Conservation (phyloP, 2,888 invertebrate species). For the Vanessa cardui region DNA sequence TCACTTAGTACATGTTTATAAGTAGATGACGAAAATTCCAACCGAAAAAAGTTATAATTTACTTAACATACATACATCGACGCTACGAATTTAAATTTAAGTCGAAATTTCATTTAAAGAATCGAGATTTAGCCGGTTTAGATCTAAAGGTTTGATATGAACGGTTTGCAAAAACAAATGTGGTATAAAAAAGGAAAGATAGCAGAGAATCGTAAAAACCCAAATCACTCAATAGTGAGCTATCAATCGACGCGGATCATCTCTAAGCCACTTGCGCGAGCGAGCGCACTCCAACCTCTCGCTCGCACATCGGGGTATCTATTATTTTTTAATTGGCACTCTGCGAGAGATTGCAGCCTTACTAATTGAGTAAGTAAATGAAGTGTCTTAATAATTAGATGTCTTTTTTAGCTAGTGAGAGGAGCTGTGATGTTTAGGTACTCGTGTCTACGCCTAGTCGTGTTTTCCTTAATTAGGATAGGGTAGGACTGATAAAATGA, state of each 20-base stretch:
- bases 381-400: constrained; percentile 79
- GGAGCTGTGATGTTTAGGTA: constrained; percentile 46
- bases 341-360: constrained; percentile 68
- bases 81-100: constrained; percentile 2
- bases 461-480: constrained; percentile 43
- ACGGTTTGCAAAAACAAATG: constrained; percentile 29
- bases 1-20: constrained; percentile 23
- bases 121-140: background rate
- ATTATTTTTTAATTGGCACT: constrained; percentile 82
- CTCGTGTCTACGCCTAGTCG: constrained; percentile 42
- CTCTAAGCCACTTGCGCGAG: constrained; percentile 63
- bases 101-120: background rate
- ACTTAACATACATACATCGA: constrained; percentile 12
- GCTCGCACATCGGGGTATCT: constrained; percentile 65
- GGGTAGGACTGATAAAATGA: constrained; percentile 24
- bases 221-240: constrained; percentile 50
- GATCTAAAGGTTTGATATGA: background rate
- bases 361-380: constrained; percentile 80
- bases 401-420: constrained; percentile 64
- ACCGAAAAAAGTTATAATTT: background rate
- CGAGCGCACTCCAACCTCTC: constrained; percentile 57
- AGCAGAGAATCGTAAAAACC: constrained; percentile 43
- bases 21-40: constrained; percentile 14
- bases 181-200: constrained; percentile 35
- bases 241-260: constrained; percentile 59